Percentiles rank a stretch among this genome's conserved stretches.
These are phyloP conservation scores for rat (Rattus norvegicus) DNA, from an alignment of 2,113 vertebrate species.

Conservation along the genomic window DNA sequence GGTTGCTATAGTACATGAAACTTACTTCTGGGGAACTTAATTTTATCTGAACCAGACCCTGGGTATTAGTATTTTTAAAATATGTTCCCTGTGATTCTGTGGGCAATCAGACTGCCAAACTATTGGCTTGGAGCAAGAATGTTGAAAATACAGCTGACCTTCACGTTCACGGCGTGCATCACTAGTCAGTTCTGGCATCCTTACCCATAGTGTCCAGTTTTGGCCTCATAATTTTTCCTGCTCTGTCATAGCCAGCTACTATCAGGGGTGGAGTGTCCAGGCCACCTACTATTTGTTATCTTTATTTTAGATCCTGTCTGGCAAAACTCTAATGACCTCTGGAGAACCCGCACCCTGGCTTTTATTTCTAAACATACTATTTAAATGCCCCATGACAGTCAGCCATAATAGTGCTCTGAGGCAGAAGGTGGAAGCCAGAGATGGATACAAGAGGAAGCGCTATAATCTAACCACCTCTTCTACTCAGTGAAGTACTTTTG, in stretches of 20 bases:
- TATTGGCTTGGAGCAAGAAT: not conserved
- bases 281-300: constrained; percentile 22
- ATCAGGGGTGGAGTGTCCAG: not conserved
- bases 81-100: constrained; percentile 34
- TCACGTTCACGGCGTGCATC: constrained; percentile 15
- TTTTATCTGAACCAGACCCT: constrained; percentile 8
- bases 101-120: constrained; percentile 34
- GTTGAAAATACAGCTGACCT: not conserved
- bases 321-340: constrained; percentile 22
- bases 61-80: not conserved
- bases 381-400: constrained; percentile 26
- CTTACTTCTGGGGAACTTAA: constrained; percentile 16
- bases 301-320: constrained; percentile 44
- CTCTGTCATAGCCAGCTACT: constrained; percentile 31
- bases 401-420: constrained; percentile 30
- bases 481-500: not conserved
- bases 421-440: constrained; percentile 25
- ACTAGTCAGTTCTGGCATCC: constrained; percentile 25
- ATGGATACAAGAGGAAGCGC: not conserved
- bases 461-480: constrained; percentile 2
- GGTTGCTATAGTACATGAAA: not conserved
- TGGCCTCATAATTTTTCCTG: constrained; percentile 41
- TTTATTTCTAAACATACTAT: constrained; percentile 38
- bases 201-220: not conserved
- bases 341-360: constrained; percentile 8